These are phyloP conservation scores for Palaemon carinicauda DNA, from an alignment of 1,140 invertebrate species.

Conservation along the genomic window DNA sequence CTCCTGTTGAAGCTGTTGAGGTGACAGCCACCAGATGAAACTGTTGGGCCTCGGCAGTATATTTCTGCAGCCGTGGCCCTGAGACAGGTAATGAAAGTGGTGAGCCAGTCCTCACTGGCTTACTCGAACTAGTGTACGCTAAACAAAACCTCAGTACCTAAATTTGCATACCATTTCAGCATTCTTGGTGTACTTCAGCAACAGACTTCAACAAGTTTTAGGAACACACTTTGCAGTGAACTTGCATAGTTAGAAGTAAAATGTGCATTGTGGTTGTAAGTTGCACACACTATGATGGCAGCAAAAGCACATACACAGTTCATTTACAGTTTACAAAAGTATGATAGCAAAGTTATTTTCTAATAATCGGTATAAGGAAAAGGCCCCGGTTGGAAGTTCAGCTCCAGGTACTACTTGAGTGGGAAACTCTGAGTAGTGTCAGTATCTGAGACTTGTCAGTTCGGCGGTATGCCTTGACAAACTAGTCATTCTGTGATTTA, in stretches of 20 bases:
- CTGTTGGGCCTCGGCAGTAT: conserved; percentile 1
- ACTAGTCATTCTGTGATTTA: conserved; percentile 58
- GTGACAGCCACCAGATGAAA: conserved; percentile 19
- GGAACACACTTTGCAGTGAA: neutral
- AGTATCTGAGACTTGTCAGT: conserved; percentile 48
- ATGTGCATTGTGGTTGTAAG: neutral
- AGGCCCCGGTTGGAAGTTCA: neutral
- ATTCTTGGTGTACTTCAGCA: conserved; percentile 19
- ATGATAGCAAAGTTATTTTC: conserved; percentile 39
- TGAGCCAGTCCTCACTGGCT: neutral
- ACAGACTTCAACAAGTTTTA: neutral
- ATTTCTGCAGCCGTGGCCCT: conserved; percentile 14
- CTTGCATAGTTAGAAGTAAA: no score
- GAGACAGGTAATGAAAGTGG: neutral
- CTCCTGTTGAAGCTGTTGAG: neutral
- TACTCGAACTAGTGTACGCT: conserved; percentile 4
- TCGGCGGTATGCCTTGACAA: conserved; percentile 50
- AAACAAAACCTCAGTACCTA: neutral
- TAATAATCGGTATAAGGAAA: conserved; percentile 37
- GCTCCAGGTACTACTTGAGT: neutral
- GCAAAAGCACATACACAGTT: conserved; percentile 21
- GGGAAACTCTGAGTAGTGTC: neutral
- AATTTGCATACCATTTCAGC: neutral
- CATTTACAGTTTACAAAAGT: conserved; percentile 30
- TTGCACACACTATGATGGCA: neutral